Evolutionary conservation across 1,140 invertebrate species (phyloP), one percentile per base, ranked within the genome.

Genomic region (Drosophila varians): DNA sequence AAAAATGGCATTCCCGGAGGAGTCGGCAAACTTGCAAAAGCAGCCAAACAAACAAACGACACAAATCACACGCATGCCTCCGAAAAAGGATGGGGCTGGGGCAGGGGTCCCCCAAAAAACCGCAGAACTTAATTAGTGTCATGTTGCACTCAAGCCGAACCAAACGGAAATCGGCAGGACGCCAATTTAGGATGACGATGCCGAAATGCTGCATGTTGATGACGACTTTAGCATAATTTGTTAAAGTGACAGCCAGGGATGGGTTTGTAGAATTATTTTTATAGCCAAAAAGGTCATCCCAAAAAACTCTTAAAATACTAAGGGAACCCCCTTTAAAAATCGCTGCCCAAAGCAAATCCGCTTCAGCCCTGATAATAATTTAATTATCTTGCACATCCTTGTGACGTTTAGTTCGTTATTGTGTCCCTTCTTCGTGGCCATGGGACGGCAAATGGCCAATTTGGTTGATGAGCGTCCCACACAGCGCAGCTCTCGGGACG

Each of bases 121-220:
- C 77, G 54, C 82, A 78, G 66, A 74, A 82, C 82, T 87, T 87
- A 87, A 87, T 87, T 87, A 87, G 83, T 87, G 83, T 87, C 82
- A 88, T 82, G 83, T 71, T 77, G 82, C 75, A 87, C 48, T 62
- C 69, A 66, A 54, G 69, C 56, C 18, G 69, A 82, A 78, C 51
- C 62, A 70, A 86, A 77, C 82, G 82, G 82, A 86, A 86, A 86
- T 82, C 77, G 82, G 60, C 69, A 74, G 77, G 77, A 87, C 74
- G 72, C 80, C 80, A 73, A 74, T 58, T 53, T 45, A 11, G 36
- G 55, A 61, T 56, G 28, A 7, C 38, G 38, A 42, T 56, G 25
- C 9, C 12, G 11, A 28, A 31, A 23, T 42, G 11, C 14, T 23
- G 11, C 1, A 14, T 18, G 34, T 25, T 54, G 62, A 49, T 51